Conservation (phyloP, 2,888 invertebrate species). For the Caenorhabditis sulstoni region DNA sequence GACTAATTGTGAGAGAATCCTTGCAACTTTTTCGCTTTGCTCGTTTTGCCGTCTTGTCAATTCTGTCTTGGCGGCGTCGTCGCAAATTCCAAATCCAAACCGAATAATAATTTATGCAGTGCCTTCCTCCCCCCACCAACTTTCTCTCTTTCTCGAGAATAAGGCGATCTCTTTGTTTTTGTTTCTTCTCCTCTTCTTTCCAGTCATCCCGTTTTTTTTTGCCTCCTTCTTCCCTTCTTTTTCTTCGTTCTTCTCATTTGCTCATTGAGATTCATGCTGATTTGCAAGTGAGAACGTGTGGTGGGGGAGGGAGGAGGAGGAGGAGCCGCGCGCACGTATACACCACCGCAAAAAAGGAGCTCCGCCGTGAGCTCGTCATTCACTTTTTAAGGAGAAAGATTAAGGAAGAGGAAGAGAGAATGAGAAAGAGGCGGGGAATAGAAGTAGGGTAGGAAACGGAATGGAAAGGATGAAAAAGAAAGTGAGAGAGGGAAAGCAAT, state of each 20-base stretch:
- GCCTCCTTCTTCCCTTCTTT: not conserved
- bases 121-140: not conserved
- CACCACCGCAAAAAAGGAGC: constrained; percentile 20
- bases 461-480: not conserved
- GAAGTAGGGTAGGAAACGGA: not conserved
- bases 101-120: constrained; percentile 30
- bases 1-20: constrained; percentile 16
- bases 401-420: constrained; percentile 7
- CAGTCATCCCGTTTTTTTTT: not conserved
- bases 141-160: not conserved
- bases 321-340: not conserved
- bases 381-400: constrained; percentile 23
- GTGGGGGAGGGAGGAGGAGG: constrained; percentile 2
- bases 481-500: constrained; percentile 28
- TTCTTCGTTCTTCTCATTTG: constrained; percentile 24
- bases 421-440: constrained; percentile 3
- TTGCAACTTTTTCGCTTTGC: constrained; percentile 4
- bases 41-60: not conserved
- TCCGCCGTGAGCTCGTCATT: constrained; percentile 12
- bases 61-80: no score
- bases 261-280: constrained; percentile 40
- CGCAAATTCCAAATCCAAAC: not conserved
- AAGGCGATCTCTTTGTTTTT: constrained; percentile 10
- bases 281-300: constrained; percentile 38
- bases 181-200: not conserved